These are phyloP conservation scores for Miniopterus natalensis DNA, from an alignment of 2,113 vertebrate species.

Conservation along the genomic window DNA sequence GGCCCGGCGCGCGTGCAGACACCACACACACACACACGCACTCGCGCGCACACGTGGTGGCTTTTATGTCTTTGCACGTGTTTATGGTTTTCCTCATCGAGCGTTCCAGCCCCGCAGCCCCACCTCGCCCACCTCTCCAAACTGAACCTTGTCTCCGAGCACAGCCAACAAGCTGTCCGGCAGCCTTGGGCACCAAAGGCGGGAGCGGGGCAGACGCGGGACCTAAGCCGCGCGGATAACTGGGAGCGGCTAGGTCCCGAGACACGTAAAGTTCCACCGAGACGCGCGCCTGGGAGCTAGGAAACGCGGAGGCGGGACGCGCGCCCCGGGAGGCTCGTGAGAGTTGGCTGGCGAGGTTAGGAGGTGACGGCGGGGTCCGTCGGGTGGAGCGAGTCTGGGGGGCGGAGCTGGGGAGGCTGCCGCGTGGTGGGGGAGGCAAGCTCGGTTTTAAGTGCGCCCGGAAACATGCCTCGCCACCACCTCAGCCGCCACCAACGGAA, in stretches of 20 bases:
- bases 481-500: conserved; percentile 73
- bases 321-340: background rate
- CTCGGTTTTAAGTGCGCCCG: conserved; percentile 59
- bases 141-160: background rate
- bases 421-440: background rate
- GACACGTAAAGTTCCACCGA: background rate
- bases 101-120: background rate
- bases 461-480: conserved; percentile 74
- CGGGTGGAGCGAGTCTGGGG: background rate
- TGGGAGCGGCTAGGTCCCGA: conserved; percentile 41
- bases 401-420: conserved; percentile 50
- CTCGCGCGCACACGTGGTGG: conserved; percentile 65
- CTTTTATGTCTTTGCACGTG: conserved; percentile 79
- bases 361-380: background rate
- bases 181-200: background rate
- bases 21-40: background rate
- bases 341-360: background rate
- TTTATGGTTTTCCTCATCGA: conserved; percentile 4
- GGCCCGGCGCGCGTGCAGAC: background rate
- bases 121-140: background rate
- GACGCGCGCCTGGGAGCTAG: conserved; percentile 16
- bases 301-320: background rate
- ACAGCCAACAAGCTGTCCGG: background rate
- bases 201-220: background rate
- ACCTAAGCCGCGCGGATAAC: conserved; percentile 29